Evolutionary conservation across 1,140 invertebrate genomes (phyloP), one percentile per base, ranked within the genome.

Genomic region (Streblospio benedicti): DNA sequence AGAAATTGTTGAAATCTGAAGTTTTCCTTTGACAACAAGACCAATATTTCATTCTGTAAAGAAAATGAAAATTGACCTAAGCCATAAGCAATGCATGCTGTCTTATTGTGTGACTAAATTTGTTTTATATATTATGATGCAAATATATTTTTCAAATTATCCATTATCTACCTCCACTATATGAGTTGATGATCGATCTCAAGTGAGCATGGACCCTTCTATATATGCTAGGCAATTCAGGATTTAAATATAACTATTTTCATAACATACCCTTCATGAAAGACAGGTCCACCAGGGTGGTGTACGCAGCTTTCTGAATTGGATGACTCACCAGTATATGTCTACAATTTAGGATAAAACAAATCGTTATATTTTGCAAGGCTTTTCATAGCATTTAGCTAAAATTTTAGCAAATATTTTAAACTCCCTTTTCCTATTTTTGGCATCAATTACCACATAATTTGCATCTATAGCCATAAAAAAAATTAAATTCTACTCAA

Each of bases 11-110:
- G 76, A 99, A 99, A 73, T 99, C 93, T 12, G 90, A 87, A 1
- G 95, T 98, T 69, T 87, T 88, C 68, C 88, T 90, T 65, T 88
- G 83, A 71, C 95, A 99, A 72, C 96, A 99, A 0, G 91, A 89
- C 95, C 95, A 99, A 76, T 86, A 99, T 77, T 99, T 99, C 73
- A 97, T 81, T 0, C 93, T 78, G 49, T 12, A 70, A 61, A 27
- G 6, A 14, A 50, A 4, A 52, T 6, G n/a, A 31, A 25, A 1
- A 27, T 25, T 1, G 18, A 16, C 27, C 28, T 4, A 25, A 33
- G 38, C 35, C 35, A 9, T 9, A 38, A 38, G n/a, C 9, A 9
- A 38, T 38, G 35, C n/a, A 9, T 9, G 35, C n/a, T 38, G 9
- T 38, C 35, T 9, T 38, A 9, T 9, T 38, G n/a, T 38, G n/a